Evolutionary conservation across 2,797 vertebrate genomes (phyloP).

Genomic region (Echeneis naucrates): DNA sequence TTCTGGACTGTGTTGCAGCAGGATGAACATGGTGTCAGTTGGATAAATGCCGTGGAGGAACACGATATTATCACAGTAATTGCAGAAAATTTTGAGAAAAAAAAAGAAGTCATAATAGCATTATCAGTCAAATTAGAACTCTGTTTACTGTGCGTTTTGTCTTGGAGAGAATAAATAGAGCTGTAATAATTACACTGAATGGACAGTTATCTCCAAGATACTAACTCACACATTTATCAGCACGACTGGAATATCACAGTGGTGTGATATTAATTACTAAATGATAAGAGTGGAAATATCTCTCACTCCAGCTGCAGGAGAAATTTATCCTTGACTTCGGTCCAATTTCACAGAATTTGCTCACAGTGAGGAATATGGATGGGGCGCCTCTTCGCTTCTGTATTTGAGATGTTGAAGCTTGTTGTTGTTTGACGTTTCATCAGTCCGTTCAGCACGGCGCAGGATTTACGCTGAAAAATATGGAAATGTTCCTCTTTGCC

Average conservation of each 20-base stretch:
- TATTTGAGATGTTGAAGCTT: too few species aligned
- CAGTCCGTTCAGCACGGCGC: not conserved
- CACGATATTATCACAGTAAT: too few species aligned
- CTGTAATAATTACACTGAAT: not conserved
- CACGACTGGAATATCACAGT: too few species aligned
- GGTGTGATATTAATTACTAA: not conserved
- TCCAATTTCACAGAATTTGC: slow-evolving; percentile 25
- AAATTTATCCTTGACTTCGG: not conserved
- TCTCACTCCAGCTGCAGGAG: not conserved
- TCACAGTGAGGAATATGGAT: slow-evolving; percentile 1
- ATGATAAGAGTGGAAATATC: not conserved
- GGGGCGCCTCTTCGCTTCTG: not conserved
- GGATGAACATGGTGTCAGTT: too few species aligned
- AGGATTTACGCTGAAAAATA: not conserved
- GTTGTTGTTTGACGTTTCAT: not conserved
- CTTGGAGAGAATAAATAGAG: not conserved
- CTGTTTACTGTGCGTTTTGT: not conserved
- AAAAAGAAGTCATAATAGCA: too few species aligned
- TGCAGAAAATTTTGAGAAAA: too few species aligned
- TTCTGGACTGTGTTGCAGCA: too few species aligned
- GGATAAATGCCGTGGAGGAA: too few species aligned
- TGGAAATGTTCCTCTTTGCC: not conserved
- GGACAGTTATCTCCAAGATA: not conserved
- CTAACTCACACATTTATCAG: not conserved
- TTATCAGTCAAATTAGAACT: not conserved